Evolutionary conservation across 2,888 invertebrate genomes (phyloP).

Genomic region (Tridacna gigas): DNA sequence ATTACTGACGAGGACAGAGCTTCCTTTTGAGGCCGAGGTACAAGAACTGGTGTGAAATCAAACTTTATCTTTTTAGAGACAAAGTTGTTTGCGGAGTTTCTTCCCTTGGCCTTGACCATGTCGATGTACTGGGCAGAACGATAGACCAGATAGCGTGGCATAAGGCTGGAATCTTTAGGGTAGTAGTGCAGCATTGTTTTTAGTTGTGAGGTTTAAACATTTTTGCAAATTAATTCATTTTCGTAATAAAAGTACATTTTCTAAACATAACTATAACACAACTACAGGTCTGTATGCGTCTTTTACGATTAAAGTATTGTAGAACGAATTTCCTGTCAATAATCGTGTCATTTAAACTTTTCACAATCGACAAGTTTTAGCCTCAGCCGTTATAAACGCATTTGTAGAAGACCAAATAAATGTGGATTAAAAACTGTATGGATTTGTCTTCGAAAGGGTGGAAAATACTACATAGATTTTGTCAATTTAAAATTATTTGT

Average conservation of each 20-base stretch:
- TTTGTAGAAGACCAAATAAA: background rate
- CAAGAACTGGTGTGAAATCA: background rate
- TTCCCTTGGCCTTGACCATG: conserved; percentile 96
- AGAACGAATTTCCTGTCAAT: no score
- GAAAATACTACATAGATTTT: no score
- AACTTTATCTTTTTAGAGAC: conserved; percentile 86
- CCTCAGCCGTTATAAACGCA: background rate
- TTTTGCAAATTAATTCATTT: no score
- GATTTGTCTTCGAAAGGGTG: no score
- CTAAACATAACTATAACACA: no score
- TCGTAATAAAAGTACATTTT: no score
- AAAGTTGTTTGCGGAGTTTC: conserved; percentile 95
- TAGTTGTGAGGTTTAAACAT: no score
- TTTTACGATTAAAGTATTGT: no score
- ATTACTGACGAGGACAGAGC: background rate
- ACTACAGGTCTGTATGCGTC: no score
- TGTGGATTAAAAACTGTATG: background rate
- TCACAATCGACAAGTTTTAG: no score
- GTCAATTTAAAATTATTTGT: background rate
- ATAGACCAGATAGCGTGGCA: conserved; percentile 95
- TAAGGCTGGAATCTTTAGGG: conserved; percentile 98
- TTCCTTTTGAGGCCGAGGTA: background rate
- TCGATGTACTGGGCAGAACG: conserved; percentile 91
- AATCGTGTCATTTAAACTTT: no score
- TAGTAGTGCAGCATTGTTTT: conserved; percentile 36